Base-by-base conservation (phyloP, 1,140 invertebrate species). In the Melitaea cinxia region DNA sequence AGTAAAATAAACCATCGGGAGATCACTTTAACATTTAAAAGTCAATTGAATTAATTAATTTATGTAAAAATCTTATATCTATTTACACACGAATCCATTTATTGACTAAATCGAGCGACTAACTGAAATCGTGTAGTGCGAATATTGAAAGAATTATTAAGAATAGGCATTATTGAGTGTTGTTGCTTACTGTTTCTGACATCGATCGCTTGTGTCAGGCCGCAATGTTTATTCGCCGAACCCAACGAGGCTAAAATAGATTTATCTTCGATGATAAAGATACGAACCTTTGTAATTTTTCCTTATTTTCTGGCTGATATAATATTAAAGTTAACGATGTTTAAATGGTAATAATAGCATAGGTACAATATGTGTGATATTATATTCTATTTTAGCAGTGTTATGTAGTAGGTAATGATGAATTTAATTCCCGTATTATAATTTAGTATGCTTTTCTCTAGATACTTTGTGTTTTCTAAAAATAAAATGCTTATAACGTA, bases 261-360 rank as follows among this genome's bases (percentile, higher is more conserved):
- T 83, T 86, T 86, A 86, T 84, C 78, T 80, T 63, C 68, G 65
- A 59, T 65, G 76, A 74, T 78, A 68, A 77, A 80, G 75, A 82
- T 78, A 75, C 64, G 72, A 69, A 69, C 73, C 63, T 71, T 73
- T 63, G 73, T 83, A 15, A 42, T 42, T 42, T 42, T 42, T 7
- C 15, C 14, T 42, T 42, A 42, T 42, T 42, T 42, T 62, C 19
- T 60, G 33, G 47, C 21, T 60, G 47, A 30, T 61, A 42, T 42
- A 10, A 53, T 53, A 15, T 42, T 21, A 23, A 24, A 21, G 49
- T 49, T 39, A 50, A 35, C 47, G 39, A 28, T 45, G 50, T 50
- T 39, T 37, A 17, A 26, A 39, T 10, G 19, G 47, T 39, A 61
- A 42, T n/a, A 53, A 42, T n/a, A 53, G 17, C 19, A 9, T 53